Conservation (phyloP, 2,113 vertebrate genomes). For the Rhynchopsitta pachyrhyncha region DNA sequence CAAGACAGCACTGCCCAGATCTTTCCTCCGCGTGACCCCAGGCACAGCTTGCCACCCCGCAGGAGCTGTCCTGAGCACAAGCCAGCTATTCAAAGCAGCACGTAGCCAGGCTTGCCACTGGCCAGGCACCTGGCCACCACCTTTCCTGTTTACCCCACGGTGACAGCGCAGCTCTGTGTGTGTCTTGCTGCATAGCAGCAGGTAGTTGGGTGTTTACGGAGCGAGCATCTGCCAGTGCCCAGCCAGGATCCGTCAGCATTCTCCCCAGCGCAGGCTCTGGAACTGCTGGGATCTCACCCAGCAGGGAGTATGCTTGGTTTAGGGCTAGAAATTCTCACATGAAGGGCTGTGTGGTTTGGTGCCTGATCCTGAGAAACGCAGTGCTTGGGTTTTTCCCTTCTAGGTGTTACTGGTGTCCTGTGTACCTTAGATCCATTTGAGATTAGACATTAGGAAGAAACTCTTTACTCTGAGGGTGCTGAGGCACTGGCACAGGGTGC, state of each 20-base stretch:
- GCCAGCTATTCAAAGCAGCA: conserved; percentile 23
- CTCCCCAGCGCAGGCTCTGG: not conserved
- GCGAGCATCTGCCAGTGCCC: not conserved
- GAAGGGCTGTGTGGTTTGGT: not conserved
- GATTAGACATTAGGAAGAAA: not conserved
- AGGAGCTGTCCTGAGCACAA: not conserved
- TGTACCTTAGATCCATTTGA: not conserved
- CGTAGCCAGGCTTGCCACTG: not conserved
- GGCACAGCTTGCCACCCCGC: not conserved
- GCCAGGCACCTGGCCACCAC: conserved; percentile 21
- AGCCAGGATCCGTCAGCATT: not conserved
- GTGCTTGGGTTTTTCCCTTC: not conserved
- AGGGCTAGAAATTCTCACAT: not conserved
- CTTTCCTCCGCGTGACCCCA: not conserved
- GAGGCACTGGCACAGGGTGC: not conserved
- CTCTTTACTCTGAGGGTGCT: not conserved
- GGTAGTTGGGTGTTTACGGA: not conserved
- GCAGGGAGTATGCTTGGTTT: fast-evolving
- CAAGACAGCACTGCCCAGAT: not conserved
- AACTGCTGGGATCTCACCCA: not conserved
- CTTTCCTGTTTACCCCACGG: conserved; percentile 39
- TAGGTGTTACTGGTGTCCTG: not conserved
- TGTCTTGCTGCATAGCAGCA: not conserved
- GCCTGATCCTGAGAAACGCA: not conserved
- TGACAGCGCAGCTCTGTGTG: not conserved